A percentile compares a stretch with the other conserved stretches of the same genome.
phyloP scores from a whole-genome alignment of 2,888 invertebrate genomes.

The Ophion ellenae region DNA sequence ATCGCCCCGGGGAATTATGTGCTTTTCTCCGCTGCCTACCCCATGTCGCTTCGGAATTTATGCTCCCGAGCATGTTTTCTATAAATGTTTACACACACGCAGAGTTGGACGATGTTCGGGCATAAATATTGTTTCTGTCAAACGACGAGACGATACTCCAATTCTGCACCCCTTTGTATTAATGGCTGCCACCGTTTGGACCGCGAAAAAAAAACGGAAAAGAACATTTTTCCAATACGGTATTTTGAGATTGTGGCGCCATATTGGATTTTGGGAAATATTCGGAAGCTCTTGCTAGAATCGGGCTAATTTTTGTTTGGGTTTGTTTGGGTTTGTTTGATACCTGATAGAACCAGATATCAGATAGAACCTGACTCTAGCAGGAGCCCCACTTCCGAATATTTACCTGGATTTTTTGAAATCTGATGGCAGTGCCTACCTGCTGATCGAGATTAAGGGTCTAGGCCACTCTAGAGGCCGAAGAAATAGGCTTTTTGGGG shows the following conservation, averaged over 20 bases:
- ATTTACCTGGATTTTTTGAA: too few species aligned
- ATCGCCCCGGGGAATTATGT: conserved; percentile 45
- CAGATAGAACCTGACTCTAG: too few species aligned
- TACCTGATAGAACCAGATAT: too few species aligned
- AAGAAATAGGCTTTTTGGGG: too few species aligned
- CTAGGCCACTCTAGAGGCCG: too few species aligned
- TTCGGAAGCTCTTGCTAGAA: too few species aligned
- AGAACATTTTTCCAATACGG: neutral
- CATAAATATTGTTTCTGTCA: neutral
- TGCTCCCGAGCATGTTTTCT: conserved; percentile 8
- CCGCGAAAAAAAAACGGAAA: neutral
- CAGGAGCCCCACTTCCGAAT: too few species aligned
- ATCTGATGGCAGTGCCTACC: too few species aligned
- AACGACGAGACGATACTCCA: neutral
- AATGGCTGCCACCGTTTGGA: neutral
- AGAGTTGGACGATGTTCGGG: neutral
- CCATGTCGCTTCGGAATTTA: conserved; percentile 18
- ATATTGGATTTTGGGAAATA: neutral
- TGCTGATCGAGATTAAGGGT: too few species aligned
- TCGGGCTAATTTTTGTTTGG: too few species aligned
- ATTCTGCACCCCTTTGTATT: neutral
- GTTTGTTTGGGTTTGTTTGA: too few species aligned
- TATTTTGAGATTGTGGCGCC: neutral
- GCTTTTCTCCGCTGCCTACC: conserved; percentile 4
- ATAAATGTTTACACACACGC: neutral